A percentile compares a stretch with the other conserved stretches of the same genome.
Evolutionary conservation across 2,888 invertebrate species (phyloP).

Genomic region (Branchinecta sandiegonensis): DNA sequence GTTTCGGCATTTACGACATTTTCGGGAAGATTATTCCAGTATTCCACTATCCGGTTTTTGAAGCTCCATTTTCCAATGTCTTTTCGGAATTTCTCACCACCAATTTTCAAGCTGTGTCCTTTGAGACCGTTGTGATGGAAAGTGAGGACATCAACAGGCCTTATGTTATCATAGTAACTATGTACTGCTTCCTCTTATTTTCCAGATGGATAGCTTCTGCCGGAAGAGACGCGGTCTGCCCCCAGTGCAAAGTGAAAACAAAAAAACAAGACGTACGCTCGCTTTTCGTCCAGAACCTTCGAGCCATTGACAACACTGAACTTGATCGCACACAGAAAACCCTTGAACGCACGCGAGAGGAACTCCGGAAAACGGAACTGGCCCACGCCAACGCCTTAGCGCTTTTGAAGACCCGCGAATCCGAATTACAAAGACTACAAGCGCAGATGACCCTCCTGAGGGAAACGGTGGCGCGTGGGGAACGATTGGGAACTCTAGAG

Average conservation of each 20-base stretch:
- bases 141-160: too few relatives aligned
- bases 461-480: neutral
- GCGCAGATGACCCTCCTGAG: conserved; percentile 12
- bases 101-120: too few relatives aligned
- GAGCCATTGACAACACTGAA: conserved; percentile 63
- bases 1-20: too few relatives aligned
- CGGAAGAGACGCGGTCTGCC: conserved; percentile 48
- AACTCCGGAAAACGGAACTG: conserved; percentile 47
- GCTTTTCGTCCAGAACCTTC: conserved; percentile 60
- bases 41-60: too few relatives aligned
- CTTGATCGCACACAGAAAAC: conserved; percentile 47
- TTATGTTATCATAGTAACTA: too few relatives aligned
- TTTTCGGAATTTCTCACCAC: too few relatives aligned
- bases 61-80: too few relatives aligned
- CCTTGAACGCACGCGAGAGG: conserved; percentile 44
- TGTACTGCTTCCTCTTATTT: neutral
- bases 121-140: too few relatives aligned
- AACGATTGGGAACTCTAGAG: neutral
- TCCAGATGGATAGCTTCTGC: conserved; percentile 48
- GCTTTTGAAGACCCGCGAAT: neutral
- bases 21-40: too few relatives aligned
- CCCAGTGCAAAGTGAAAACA: conserved; percentile 70
- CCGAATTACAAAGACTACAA: conserved; percentile 10
- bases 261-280: conserved; percentile 51
- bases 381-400: conserved; percentile 27